Percentiles rank a stretch among this genome's conserved stretches.
phyloP scores from a whole-genome alignment of 2,888 invertebrate species.

The Ophion slaviceki region DNA sequence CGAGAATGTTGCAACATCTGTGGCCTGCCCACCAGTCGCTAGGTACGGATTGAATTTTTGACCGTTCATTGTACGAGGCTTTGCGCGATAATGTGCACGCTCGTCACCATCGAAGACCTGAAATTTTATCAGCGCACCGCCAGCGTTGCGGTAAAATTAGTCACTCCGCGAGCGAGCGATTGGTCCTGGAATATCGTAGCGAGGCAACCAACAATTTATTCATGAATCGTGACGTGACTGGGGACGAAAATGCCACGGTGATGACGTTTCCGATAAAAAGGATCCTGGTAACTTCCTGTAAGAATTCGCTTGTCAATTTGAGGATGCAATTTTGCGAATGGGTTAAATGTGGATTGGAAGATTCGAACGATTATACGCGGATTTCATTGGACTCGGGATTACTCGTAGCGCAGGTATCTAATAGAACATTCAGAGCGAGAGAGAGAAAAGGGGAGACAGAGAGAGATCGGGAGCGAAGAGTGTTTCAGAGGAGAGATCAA shows the following conservation, averaged over 20 bases:
- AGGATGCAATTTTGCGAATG: neutral
- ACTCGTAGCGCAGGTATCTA: neutral
- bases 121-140: slow-evolving; percentile 43
- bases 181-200: slow-evolving; percentile 17
- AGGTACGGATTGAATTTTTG: slow-evolving; percentile 57
- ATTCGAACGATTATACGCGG: neutral
- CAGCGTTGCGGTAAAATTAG: slow-evolving; percentile 39
- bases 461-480: slow-evolving; percentile 16
- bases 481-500: slow-evolving; percentile 43
- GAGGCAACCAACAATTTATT: slow-evolving; percentile 11
- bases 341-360: neutral
- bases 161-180: no score
- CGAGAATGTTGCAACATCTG: slow-evolving; percentile 61
- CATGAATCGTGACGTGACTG: neutral
- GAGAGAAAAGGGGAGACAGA: slow-evolving; percentile 4
- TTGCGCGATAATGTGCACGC: slow-evolving; percentile 54
- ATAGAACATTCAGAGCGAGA: slow-evolving; percentile 13
- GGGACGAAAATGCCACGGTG: neutral
- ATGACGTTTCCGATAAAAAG: slow-evolving; percentile 6
- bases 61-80: slow-evolving; percentile 50
- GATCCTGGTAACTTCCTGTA: slow-evolving; percentile 10
- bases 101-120: neutral
- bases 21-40: slow-evolving; percentile 54
- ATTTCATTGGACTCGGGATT: neutral
- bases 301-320: neutral